Evolutionary conservation across 2,797 vertebrate genomes (phyloP).

Genomic region (Enteromius trimaculatus): DNA sequence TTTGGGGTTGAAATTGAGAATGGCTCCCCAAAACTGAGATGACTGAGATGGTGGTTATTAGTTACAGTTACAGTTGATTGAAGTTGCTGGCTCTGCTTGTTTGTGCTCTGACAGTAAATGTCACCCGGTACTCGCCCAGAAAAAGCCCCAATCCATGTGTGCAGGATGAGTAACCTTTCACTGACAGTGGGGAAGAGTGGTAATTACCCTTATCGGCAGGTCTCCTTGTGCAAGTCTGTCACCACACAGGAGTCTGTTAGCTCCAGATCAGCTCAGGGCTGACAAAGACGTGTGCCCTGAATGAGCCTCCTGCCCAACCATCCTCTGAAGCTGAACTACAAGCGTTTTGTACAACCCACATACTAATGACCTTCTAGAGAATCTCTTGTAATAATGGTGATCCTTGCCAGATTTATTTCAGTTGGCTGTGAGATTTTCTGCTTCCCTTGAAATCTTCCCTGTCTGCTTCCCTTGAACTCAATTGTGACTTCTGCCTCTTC

Average conservation of each 20-base stretch:
- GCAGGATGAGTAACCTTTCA: conserved; percentile 45
- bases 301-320: neutral
- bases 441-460: neutral
- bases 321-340: conserved; percentile 8
- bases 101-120: conserved; percentile 42
- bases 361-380: conserved; percentile 1
- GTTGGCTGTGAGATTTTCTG: neutral
- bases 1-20: neutral
- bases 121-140: conserved; percentile 10
- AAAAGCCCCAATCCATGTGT: conserved; percentile 4
- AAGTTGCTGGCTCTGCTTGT: conserved; percentile 23
- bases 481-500: too few relatives aligned
- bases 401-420: neutral
- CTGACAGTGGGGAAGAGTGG: conserved; percentile 46
- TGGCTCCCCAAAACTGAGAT: neutral
- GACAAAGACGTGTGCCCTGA: neutral
- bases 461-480: too few relatives aligned
- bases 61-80: conserved; percentile 12
- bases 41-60: conserved; percentile 9
- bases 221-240: conserved; percentile 27
- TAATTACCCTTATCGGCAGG: conserved; percentile 43
- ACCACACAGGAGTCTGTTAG: conserved; percentile 21
- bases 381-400: neutral
- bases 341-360: neutral
- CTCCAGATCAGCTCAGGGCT: conserved; percentile 17